Evolutionary conservation across 2,888 invertebrate genomes (phyloP).

Genomic region (Formica aserva): DNA sequence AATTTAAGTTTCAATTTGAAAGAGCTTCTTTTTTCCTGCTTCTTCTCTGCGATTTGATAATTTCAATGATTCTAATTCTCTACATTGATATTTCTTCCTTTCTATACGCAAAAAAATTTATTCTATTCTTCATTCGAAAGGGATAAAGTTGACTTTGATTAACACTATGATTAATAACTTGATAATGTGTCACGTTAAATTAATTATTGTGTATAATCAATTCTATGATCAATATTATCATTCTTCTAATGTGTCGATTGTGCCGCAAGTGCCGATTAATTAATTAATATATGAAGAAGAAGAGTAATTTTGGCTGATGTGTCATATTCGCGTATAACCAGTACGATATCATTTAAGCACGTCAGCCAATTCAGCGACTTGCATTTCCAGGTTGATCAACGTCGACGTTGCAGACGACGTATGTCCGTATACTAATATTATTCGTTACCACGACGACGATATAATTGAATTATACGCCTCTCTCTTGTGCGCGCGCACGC

Average conservation of each 20-base stretch:
- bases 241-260: not conserved
- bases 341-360: constrained; percentile 32
- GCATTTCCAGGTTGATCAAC: constrained; percentile 58
- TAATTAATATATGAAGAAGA: constrained; percentile 25
- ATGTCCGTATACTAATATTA: constrained; percentile 60
- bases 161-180: constrained; percentile 6
- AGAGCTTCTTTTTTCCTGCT: not conserved
- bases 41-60: not conserved
- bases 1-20: not conserved
- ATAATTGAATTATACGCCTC: constrained; percentile 62
- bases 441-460: constrained; percentile 59
- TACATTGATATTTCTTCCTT: not conserved
- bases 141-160: not conserved
- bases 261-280: not conserved
- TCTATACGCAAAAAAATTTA: not conserved
- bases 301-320: constrained; percentile 35
- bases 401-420: constrained; percentile 65
- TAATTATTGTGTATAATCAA: not conserved
- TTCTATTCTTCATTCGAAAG: not conserved
- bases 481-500: constrained; percentile 9
- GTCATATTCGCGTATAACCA: constrained; percentile 19
- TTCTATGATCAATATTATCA: not conserved
- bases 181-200: not conserved
- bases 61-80: constrained; percentile 14
- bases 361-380: constrained; percentile 53